Base-by-base conservation (phyloP, 2,113 vertebrate species). In the Prietella phreatophila region DNA sequence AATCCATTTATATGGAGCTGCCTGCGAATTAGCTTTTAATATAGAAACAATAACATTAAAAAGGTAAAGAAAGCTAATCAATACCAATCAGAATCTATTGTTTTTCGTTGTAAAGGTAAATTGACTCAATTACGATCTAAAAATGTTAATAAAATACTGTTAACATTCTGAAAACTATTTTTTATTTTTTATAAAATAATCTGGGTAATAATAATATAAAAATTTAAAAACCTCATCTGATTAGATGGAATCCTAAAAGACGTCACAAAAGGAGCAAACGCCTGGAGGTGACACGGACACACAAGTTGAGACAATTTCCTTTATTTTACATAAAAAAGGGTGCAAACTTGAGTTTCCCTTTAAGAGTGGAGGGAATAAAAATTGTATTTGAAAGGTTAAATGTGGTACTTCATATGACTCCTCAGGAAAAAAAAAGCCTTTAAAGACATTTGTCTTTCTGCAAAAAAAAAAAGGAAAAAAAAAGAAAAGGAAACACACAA, bases 241-340 rank as follows among this genome's bases (percentile, higher is more conserved):
- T 8, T 9, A 5, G 73, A 25, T 3, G 1, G 39, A 76, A 76
- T 27, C 36, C 20, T 76, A 13, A 25, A 76, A 76, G 10, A 25
- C 47, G 73, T 13, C 27, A 4, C 25, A 50, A 78, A 22, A n/a
- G 39, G 53, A 55, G 53, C 53, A 55, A 55, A 55, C 0, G 3
- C 19, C 56, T 61, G 5, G 61, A 61, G 22, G 22, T 4, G 33
- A 58, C 55, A 84, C 60, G 53, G 56, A 78, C 65, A 76, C 82
- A 25, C 42, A 94, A 91, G 93, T 94, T 95, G 94, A 94, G 94
- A 96, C 88, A 89, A 95, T 96, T 96, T 95, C 76, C 96, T 97
- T 97, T 97, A 97, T 97, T 97, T 95, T 95, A 96, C 96, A 97
- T 96, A 97, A 96, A 97, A 97, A 97, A 96, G 95, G 96, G 95